Base-by-base conservation (phyloP, 2,113 vertebrate species). In the Morone saxatilis region DNA sequence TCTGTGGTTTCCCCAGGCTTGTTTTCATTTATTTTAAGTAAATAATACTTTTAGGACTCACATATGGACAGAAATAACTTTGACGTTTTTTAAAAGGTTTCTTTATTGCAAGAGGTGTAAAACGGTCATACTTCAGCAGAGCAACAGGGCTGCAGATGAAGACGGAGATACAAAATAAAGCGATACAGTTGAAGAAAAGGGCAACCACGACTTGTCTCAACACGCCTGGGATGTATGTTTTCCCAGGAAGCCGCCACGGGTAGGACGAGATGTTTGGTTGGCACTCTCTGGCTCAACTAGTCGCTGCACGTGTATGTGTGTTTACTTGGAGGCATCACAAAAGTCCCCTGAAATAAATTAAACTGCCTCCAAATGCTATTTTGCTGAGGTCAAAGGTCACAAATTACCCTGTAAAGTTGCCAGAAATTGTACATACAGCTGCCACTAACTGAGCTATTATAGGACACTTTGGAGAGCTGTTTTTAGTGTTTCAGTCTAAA, bases 231-330 rank as follows among this genome's bases (percentile, higher is more conserved):
- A 14, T 20, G 57, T 17, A 0, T 65, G n/a, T 60, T 60, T 65
- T 54, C 36, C 4, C 45, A 2, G 40, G n/a, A 20, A 25, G 14
- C 71, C 25, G 53, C 71, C 25, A 47, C 6, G 8, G 38, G 43
- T 62, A 25, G 40, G n/a, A 69, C 14, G 2, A 5, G 61, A 36
- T 41, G n/a, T 51, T 19, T 48, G 19, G 6, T 0, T 57, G 53
- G 1, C n/a, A 3, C 13, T 19, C 11, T 7, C 7, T 13, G 61
- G 62, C n/a, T 41, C 19, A 17, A 71, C 76, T 0, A 36, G 87
- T 86, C 9, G 6, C 60, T 38, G 38, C 61, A 45, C 53, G 76
- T 67, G 61, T 75, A 65, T 84, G 56, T 53, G 53, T 63, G 67
- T 81, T 38, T 16, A 7, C 51, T 20, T 77, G 50, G 53, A 63